phyloP scores from a whole-genome alignment of 2,113 vertebrate genomes.

The Emydocephalus ijimae region DNA sequence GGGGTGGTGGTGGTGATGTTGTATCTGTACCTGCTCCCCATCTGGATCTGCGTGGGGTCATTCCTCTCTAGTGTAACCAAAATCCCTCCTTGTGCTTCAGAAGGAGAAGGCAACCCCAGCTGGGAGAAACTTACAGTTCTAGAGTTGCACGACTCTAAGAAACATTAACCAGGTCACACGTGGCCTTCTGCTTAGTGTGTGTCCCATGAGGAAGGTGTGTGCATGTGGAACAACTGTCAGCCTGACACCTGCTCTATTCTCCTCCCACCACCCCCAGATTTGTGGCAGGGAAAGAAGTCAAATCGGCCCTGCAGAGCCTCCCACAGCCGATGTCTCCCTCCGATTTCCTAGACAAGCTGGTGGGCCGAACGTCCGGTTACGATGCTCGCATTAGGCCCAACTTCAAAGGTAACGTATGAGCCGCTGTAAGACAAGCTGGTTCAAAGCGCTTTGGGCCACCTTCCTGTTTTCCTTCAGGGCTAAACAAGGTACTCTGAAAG shows the following conservation, averaged over 20 bases:
- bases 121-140: neutral
- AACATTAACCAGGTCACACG: neutral
- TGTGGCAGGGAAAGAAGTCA: constrained; percentile 85
- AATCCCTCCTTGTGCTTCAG: neutral
- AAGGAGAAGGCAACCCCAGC: neutral
- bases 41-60: neutral
- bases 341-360: constrained; percentile 95
- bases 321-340: constrained; percentile 84
- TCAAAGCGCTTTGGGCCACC: neutral
- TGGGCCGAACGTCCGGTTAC: constrained; percentile 90
- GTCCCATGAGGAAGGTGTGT: neutral
- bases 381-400: constrained; percentile 92
- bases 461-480: no score
- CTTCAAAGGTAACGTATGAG: constrained; percentile 85
- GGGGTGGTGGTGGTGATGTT: no score
- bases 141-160: neutral
- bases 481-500: neutral
- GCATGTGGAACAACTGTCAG: neutral
- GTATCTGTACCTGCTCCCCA: neutral
- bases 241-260: neutral
- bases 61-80: neutral
- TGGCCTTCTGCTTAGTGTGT: neutral
- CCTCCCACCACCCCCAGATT: constrained; percentile 61
- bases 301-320: constrained; percentile 67
- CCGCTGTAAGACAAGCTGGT: neutral